Base-by-base conservation (phyloP, 2,797 vertebrate species). In the Pogoniulus pusillus region DNA sequence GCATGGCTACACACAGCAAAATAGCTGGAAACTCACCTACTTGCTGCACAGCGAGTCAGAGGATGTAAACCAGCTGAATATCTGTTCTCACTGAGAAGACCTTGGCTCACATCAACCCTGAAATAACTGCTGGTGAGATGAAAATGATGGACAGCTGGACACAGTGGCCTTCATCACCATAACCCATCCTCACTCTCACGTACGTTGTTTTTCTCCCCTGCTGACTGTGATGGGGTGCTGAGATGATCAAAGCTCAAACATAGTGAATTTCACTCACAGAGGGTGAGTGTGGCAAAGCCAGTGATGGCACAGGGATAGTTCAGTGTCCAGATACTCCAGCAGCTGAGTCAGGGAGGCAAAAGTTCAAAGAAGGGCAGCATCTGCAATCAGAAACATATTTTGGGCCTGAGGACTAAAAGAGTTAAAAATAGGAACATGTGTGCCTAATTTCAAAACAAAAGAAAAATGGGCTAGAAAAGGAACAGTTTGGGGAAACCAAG, bases 391-490 rank as follows among this genome's bases (percentile, higher is more conserved):
- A 93, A 95, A 85, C 91, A 95, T 85, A 45, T 70, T 93, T 88
- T 75, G 70, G 81, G 83, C 91, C 87, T 59, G 72, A 94, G 87
- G 90, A 94, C 73, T 84, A 85, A 51, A 81, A 75, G 57, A 94
- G 93, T 91, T 95, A 96, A 96, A 96, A 93, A 95, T 94, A 95
- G 93, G 37, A 79, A 85, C 95, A 94, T 88, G 73, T 89, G 95
- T 81, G 55, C 53, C 65, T 80, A 73, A 93, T 96, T 88, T 93
- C 24, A 91, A 81, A 95, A 93, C 92, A 95, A 95, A 94, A 71
- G 64, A 37, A 84, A 87, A 87, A 82, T 8, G n/a, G 62, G 14
- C 77, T 92, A 92, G 86, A 91, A 94, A 94, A 85, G 62, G 84
- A 95, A 89, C 77, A 93, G 87, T 92, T 94, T 96, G 7, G 82